Evolutionary conservation across 2,888 invertebrate species (phyloP).

Genomic region (Dendrolimus houi): DNA sequence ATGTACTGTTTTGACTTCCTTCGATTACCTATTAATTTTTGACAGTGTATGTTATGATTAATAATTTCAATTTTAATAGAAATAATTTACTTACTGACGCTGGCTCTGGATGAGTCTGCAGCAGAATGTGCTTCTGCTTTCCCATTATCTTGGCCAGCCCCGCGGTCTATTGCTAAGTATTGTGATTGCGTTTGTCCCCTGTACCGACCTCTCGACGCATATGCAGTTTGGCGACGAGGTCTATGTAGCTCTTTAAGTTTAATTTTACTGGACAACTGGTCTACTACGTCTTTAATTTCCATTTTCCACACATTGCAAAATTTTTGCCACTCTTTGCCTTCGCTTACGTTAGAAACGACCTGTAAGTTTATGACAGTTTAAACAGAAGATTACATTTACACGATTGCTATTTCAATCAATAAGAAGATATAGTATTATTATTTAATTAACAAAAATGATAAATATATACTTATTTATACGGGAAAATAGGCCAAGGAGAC

Average conservation of each 20-base stretch:
- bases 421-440: too few relatives aligned
- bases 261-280: not conserved
- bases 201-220: slow-evolving; percentile 59
- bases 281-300: not conserved
- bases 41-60: too few relatives aligned
- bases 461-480: too few relatives aligned
- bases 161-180: slow-evolving; percentile 78
- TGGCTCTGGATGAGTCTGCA: slow-evolving; percentile 81
- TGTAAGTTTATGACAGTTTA: too few relatives aligned
- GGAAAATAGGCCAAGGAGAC: too few relatives aligned
- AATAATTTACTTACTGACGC: slow-evolving; percentile 79
- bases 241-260: slow-evolving; percentile 9
- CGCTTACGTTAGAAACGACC: too few relatives aligned
- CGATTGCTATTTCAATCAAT: too few relatives aligned
- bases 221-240: slow-evolving; percentile 34
- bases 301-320: not conserved
- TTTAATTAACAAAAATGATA: too few relatives aligned
- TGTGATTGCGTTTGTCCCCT: slow-evolving; percentile 91
- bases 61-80: too few relatives aligned
- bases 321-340: not conserved
- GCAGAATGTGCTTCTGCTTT: slow-evolving; percentile 89
- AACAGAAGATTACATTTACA: too few relatives aligned
- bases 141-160: slow-evolving; percentile 79
- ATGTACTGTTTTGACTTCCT: not conserved
- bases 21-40: too few relatives aligned